Base-by-base conservation (phyloP, 2,888 invertebrate genomes). In the Aelia acuminata region DNA sequence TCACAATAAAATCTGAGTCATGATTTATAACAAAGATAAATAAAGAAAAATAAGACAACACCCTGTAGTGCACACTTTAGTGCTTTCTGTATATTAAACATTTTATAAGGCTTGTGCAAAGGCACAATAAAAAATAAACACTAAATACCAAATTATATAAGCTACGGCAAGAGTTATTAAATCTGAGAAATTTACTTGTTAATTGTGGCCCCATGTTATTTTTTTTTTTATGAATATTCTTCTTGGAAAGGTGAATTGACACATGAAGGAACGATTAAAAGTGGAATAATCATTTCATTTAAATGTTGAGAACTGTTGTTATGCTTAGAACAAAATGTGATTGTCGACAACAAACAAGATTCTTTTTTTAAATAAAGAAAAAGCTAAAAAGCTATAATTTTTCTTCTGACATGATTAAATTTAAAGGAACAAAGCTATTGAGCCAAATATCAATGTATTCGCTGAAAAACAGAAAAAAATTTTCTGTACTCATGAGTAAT, bases 31-130 rank as follows among this genome's bases (percentile, higher is more conserved):
- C 43, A 57, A 49, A 53, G 47, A 53, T 85, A 85, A 70, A 31
- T 20, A 70, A 70, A 70, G 31, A n/a, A 39, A 63, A 87, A 49
- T 49, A 39, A 48, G 50, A 49, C 1, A 75, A 87, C 75, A 87
- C 87, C 87, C 87, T 87, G 87, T 87, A 87, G 75, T 43, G 84
- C 87, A 87, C 87, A 87, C 39, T 22, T 63, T 48, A 70, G 70
- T 87, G 87, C 87, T n/a, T 48, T 80, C 80, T 80, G 80, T 80
- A 43, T 35, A 43, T 43, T 43, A 80, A 35, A 43, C 1, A 80
- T 80, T 80, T 80, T 47, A 47, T 80, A 80, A 80, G 80, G 80
- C 80, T 80, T 43, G 80, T 80, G 80, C 80, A 43, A 43, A 80
- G 80, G 80, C 80, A 80, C 80, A 80, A 80, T 80, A n/a, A 8